These are phyloP conservation scores for Allacma fusca DNA, from an alignment of 2,888 invertebrate genomes.

Conservation along the genomic window DNA sequence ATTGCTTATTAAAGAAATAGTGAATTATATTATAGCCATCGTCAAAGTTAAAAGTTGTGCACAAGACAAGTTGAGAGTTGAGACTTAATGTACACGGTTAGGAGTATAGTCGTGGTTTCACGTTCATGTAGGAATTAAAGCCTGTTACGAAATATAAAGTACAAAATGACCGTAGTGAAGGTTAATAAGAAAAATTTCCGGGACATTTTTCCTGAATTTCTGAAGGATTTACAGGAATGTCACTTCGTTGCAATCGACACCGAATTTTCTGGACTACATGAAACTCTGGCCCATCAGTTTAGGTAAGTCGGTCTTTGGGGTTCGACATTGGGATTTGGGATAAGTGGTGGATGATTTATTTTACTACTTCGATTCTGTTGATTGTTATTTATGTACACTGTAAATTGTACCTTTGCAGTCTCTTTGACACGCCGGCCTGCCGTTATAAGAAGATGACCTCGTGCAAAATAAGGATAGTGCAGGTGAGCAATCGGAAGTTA, in stretches of 20 bases:
- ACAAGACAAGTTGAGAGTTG: too few relatives aligned
- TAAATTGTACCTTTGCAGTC: conserved; percentile 66
- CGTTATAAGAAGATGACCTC: conserved; percentile 68
- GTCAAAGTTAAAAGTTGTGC: too few relatives aligned
- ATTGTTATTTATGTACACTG: not conserved
- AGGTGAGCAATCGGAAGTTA: too few relatives aligned
- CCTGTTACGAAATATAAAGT: too few relatives aligned
- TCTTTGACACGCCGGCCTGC: conserved; percentile 69
- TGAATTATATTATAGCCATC: too few relatives aligned
- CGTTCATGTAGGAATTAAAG: too few relatives aligned
- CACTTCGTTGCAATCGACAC: conserved; percentile 76
- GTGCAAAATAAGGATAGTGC: conserved; percentile 26
- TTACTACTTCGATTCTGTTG: not conserved
- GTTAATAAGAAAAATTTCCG: conserved; percentile 72
- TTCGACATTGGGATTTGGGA: not conserved
- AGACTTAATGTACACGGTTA: too few relatives aligned
- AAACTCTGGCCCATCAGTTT: conserved; percentile 66
- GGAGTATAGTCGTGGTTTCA: too few relatives aligned
- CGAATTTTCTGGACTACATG: conserved; percentile 74
- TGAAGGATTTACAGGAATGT: conserved; percentile 69
- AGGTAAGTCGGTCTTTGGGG: conserved; percentile 68
- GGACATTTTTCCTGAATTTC: conserved; percentile 69
- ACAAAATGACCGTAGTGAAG: too few relatives aligned
- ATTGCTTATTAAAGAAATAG: too few relatives aligned
- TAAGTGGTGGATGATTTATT: not conserved